phyloP scores from a whole-genome alignment of 1,140 invertebrate species.

The Diorhabda elongata region DNA sequence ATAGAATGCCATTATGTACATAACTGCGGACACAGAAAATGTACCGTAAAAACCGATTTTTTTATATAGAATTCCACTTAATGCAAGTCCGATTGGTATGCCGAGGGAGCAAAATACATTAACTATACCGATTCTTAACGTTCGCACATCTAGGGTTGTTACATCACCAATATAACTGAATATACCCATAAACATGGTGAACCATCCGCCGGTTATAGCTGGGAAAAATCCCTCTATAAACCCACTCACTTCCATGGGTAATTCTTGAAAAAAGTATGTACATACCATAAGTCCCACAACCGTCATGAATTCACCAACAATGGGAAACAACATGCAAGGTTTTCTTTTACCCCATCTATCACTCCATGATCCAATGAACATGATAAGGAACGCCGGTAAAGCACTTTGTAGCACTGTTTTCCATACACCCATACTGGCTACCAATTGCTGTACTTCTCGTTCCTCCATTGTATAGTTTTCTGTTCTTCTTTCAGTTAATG shows the following conservation, averaged over 20 bases:
- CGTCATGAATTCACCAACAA: slow-evolving; percentile 74
- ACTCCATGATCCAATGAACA: slow-evolving; percentile 76
- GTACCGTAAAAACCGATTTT: slow-evolving; percentile 77
- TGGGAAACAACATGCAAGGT: slow-evolving; percentile 77
- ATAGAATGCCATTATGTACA: slow-evolving; percentile 70
- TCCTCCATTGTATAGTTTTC: slow-evolving; percentile 68
- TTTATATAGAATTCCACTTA: slow-evolving; percentile 65
- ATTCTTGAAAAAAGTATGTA: slow-evolving; percentile 70
- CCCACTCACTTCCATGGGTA: slow-evolving; percentile 74
- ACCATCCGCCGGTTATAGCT: slow-evolving; percentile 76
- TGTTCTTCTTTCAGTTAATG: slow-evolving; percentile 64
- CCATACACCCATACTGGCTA: slow-evolving; percentile 75
- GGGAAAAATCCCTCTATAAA: slow-evolving; percentile 73
- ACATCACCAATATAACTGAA: slow-evolving; percentile 88
- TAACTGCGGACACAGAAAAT: slow-evolving; percentile 65
- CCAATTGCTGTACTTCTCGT: slow-evolving; percentile 62
- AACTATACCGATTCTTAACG: slow-evolving; percentile 76
- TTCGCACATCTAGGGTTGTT: slow-evolving; percentile 73
- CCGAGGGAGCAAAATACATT: slow-evolving; percentile 78
- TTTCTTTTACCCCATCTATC: slow-evolving; percentile 72
- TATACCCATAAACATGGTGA: slow-evolving; percentile 83
- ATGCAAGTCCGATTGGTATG: slow-evolving; percentile 72
- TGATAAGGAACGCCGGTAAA: slow-evolving; percentile 67
- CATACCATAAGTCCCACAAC: slow-evolving; percentile 72
- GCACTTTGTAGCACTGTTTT: slow-evolving; percentile 73